A percentile compares a stretch with the other conserved stretches of the same genome.
Evolutionary conservation across 2,888 invertebrate species (phyloP).

Genomic region (Frankliniella fusca): DNA sequence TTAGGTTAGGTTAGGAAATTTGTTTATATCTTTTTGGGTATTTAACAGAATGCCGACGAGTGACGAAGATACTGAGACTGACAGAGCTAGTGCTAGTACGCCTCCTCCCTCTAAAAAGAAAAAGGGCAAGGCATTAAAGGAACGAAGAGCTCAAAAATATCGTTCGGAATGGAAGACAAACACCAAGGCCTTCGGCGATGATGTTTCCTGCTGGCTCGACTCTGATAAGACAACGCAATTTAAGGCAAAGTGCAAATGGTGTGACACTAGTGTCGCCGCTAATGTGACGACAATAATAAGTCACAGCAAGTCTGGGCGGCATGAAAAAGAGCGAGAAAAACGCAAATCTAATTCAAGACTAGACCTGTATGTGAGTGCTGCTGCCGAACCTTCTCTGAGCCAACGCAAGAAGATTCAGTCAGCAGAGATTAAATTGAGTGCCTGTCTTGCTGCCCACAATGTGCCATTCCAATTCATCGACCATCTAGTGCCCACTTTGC

Average conservation of each 20-base stretch:
- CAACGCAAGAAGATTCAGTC: background rate
- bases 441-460: constrained; percentile 37
- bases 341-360: background rate
- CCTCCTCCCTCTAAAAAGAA: background rate
- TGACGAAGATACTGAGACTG: no score
- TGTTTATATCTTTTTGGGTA: no score
- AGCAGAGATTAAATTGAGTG: constrained; percentile 36
- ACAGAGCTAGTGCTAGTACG: no score
- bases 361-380: background rate
- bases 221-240: background rate
- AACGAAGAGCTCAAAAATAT: background rate
- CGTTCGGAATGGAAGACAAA: background rate
- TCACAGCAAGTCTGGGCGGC: background rate
- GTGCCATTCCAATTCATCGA: constrained; percentile 36
- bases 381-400: background rate
- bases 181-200: background rate
- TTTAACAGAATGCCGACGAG: no score
- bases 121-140: background rate
- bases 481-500: constrained; percentile 35
- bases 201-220: background rate
- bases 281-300: background rate
- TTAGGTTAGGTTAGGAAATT: no score
- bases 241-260: background rate
- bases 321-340: background rate
- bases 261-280: background rate